Evolutionary conservation across 2,113 vertebrate species (phyloP), one percentile per base, ranked within the genome.

Genomic region (Pseudopodoces humilis): DNA sequence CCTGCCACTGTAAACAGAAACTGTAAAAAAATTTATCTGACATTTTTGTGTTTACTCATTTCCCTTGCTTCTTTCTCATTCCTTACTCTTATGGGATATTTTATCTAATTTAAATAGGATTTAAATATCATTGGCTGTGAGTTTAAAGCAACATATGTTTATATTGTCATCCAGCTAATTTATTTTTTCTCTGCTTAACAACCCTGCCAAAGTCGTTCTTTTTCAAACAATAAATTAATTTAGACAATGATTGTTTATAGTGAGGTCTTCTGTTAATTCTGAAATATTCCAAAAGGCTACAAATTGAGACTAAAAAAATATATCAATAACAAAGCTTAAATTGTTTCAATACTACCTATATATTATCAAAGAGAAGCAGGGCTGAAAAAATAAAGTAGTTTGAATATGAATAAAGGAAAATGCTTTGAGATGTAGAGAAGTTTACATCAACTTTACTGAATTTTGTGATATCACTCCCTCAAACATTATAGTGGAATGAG

Each of bases 71-170:
- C 70, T 62, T 79, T 74, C 55, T 95, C 46, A 23, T 88, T 80
- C 52, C 79, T 80, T 75, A 67, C 4, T 93, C 87, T 91, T 90
- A 77, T 28, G 94, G 90, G 91, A 96, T 94, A 96, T 93, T 90
- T 77, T 80, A 27, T 65, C 50, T 80, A 80, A 94, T 91, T 95
- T 92, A 92, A 92, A 95, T 69, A 70, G 75, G 59, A 95, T 91
- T 96, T 95, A 94, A 96, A 95, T 91, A 95, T 33, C 71, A 93
- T 90, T 94, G 90, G 78, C 84, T 85, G 59, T 65, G 76, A 91
- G 16, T 88, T 95, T 93, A 76, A 84, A 87, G 78, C 70, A 90
- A 67, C 93, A 95, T 95, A 95, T 95, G 94, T 72, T 95, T 95
- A 16, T 77, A 88, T 88, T 86, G 94, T 91, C 82, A 80, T 92